Evolutionary conservation across 2,888 invertebrate genomes (phyloP).

Genomic region (Cephus sareptanus): DNA sequence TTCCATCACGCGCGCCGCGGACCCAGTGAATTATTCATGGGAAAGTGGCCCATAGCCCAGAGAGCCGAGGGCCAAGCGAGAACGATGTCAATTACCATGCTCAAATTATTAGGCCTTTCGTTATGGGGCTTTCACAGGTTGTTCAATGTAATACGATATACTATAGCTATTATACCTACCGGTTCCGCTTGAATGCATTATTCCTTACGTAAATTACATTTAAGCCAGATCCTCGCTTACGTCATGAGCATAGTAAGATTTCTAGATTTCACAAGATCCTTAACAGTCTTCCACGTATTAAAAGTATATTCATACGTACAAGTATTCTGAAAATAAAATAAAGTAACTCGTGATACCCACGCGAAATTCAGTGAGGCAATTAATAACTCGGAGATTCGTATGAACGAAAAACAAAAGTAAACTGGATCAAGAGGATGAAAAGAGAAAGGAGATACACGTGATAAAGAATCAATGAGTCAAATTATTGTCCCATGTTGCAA

Average conservation of each 20-base stretch:
- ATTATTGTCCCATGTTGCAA: not conserved
- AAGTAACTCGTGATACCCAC: not conserved
- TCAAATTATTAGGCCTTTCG: not conserved
- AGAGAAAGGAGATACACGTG: not conserved
- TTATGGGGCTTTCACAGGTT: not conserved
- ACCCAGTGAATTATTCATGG: not conserved
- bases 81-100: not conserved
- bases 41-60: not conserved
- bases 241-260: not conserved
- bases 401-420: conserved; percentile 4
- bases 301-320: not conserved
- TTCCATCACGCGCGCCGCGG: not conserved
- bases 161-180: not conserved
- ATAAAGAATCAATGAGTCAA: conserved; percentile 8
- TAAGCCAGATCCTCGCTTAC: not conserved
- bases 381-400: not conserved
- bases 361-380: not conserved
- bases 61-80: not conserved
- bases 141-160: not conserved
- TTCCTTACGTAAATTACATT: not conserved
- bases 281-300: not conserved
- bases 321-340: not conserved
- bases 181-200: not conserved
- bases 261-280: not conserved
- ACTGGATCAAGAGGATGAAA: not conserved